phyloP scores from a whole-genome alignment of 1,140 invertebrate genomes.

The Lethrus apterus region DNA sequence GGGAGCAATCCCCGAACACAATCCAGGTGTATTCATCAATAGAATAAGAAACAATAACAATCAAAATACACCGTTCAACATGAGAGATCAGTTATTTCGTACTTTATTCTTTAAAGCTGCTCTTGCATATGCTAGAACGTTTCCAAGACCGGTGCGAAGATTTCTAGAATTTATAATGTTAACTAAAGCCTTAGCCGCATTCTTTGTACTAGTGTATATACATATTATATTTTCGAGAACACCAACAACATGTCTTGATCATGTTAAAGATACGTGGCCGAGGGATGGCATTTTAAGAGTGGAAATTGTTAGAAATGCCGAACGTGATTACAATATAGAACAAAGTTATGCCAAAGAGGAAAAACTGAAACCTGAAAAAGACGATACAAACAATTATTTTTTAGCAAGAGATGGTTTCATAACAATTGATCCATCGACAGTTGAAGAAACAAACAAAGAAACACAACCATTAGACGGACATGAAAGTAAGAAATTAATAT shows the following conservation, averaged over 20 bases:
- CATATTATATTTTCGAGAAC: conserved; percentile 89
- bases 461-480: conserved; percentile 34
- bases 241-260: conserved; percentile 88
- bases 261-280: conserved; percentile 87
- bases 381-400: conserved; percentile 57
- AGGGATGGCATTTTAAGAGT: conserved; percentile 91
- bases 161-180: conserved; percentile 88
- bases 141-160: conserved; percentile 77
- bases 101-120: conserved; percentile 89
- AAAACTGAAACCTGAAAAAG: conserved; percentile 57
- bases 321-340: conserved; percentile 65
- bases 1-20: conserved; percentile 46
- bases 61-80: conserved; percentile 71
- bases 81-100: conserved; percentile 91
- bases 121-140: conserved; percentile 79
- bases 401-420: conserved; percentile 63
- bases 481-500: conserved; percentile 9
- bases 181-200: conserved; percentile 79
- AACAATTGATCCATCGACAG: conserved; percentile 61
- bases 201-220: conserved; percentile 90
- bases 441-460: conserved; percentile 41
- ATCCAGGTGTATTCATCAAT: conserved; percentile 48
- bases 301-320: conserved; percentile 82
- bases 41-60: conserved; percentile 50
- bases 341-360: conserved; percentile 76